phyloP scores from a whole-genome alignment of 2,113 vertebrate species.

The Corythornis cristatus region DNA sequence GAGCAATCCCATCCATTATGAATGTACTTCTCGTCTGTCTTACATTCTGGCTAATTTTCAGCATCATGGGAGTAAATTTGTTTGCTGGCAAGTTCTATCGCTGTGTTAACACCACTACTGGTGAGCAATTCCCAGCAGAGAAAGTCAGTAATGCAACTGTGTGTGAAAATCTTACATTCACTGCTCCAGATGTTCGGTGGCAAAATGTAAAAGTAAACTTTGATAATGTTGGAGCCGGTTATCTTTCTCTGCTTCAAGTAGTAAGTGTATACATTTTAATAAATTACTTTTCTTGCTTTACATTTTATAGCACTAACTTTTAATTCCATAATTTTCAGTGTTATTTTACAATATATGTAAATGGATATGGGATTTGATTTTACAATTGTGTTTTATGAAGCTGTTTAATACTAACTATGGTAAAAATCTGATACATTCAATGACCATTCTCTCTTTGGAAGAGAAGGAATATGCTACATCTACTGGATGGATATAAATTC shows the following conservation, averaged over 20 bases:
- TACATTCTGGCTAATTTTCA: conserved; percentile 99
- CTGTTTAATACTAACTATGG: not conserved
- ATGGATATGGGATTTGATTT: not conserved
- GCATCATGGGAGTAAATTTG: conserved; percentile 97
- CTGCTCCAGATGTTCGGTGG: conserved; percentile 73
- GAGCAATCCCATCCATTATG: conserved; percentile 98
- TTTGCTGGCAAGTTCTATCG: conserved; percentile 90
- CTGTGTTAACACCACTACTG: conserved; percentile 81
- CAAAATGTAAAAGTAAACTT: conserved; percentile 92
- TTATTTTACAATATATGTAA: not conserved
- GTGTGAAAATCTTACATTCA: conserved; percentile 53
- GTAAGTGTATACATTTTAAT: conserved; percentile 73
- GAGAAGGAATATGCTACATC: not conserved
- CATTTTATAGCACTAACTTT: not conserved
- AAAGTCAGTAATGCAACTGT: conserved; percentile 41
- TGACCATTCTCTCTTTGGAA: not conserved
- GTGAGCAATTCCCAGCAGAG: not conserved
- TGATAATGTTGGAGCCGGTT: conserved; percentile 93
- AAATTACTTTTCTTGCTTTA: not conserved
- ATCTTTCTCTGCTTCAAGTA: conserved; percentile 91
- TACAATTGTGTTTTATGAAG: not conserved
- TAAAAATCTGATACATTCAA: not conserved
- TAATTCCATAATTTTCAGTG: not conserved
- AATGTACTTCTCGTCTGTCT: conserved; percentile 98
- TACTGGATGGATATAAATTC: not conserved